Percentiles rank a stretch among this genome's conserved stretches.
Conservation (phyloP, 2,888 invertebrate genomes). For the Heliconius cydno region DNA sequence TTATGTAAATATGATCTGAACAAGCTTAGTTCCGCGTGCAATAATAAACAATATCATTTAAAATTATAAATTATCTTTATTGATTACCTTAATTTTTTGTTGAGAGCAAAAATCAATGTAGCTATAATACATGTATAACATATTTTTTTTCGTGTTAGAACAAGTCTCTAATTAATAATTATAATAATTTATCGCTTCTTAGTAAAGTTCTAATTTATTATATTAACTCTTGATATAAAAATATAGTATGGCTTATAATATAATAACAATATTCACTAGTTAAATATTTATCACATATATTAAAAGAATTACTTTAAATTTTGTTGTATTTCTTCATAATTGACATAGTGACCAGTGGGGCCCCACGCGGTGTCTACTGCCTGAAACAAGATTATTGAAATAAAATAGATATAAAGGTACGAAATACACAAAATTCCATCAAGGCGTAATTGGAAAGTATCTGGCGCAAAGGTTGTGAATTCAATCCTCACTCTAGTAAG, state of each 20-base stretch:
- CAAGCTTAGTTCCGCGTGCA: not conserved
- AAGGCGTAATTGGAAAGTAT: not conserved
- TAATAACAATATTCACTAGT: not conserved
- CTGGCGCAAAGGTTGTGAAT: not conserved
- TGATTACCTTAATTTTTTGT: constrained; percentile 10
- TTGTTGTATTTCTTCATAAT: constrained; percentile 93
- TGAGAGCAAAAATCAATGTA: not conserved
- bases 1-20: not conserved
- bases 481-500: not conserved
- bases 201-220: not conserved
- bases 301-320: constrained; percentile 88
- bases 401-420: not conserved
- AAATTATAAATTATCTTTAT: constrained; percentile 9
- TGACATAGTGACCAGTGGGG: constrained; percentile 88
- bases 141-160: not conserved
- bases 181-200: not conserved
- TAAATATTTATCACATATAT: not conserved
- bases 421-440: not conserved
- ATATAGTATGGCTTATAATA: not conserved
- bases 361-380: constrained; percentile 80
- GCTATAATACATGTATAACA: not conserved
- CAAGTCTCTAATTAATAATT: not conserved
- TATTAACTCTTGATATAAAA: not conserved
- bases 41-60: constrained; percentile 10
- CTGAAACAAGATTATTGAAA: constrained; percentile 54